Percentiles rank a stretch among this genome's conserved stretches.
These are phyloP conservation scores for Oreochromis tanganicae DNA, from an alignment of 2,113 vertebrate species.

Conservation along the genomic window DNA sequence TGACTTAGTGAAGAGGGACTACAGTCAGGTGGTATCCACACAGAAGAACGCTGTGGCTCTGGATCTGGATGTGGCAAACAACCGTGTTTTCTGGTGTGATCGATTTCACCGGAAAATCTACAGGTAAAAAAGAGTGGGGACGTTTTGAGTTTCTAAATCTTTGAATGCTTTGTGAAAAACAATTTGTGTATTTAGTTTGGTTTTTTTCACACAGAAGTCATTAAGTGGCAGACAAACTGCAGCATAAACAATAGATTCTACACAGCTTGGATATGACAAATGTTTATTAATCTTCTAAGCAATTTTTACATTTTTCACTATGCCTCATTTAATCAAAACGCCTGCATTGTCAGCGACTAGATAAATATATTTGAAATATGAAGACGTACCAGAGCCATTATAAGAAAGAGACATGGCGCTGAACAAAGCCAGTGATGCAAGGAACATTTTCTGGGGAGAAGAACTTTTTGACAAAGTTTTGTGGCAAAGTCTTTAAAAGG, in stretches of 20 bases:
- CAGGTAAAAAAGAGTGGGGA: slow-evolving; percentile 70
- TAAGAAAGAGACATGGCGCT: background rate
- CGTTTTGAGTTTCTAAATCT: background rate
- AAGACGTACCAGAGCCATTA: background rate
- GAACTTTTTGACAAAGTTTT: background rate
- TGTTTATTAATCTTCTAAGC: background rate
- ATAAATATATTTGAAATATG: background rate
- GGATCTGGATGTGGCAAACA: slow-evolving; percentile 88
- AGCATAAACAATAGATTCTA: background rate
- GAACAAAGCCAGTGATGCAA: background rate
- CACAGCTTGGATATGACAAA: background rate
- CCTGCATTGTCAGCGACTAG: background rate
- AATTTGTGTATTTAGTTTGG: background rate
- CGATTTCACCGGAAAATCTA: slow-evolving; percentile 94
- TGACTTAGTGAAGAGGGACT: slow-evolving; percentile 89
- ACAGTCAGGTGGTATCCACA: slow-evolving; percentile 90
- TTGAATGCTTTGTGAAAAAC: background rate
- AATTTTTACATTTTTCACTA: background rate
- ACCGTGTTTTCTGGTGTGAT: slow-evolving; percentile 95
- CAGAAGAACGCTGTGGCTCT: slow-evolving; percentile 93
- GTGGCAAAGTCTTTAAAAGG: background rate
- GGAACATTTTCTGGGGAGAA: background rate
- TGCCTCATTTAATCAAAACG: background rate
- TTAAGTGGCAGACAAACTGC: background rate
- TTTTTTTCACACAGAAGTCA: background rate